Evolutionary conservation across 1,140 invertebrate genomes (phyloP), one percentile per base, ranked within the genome.

Genomic region (Harlomillsia oculata): DNA sequence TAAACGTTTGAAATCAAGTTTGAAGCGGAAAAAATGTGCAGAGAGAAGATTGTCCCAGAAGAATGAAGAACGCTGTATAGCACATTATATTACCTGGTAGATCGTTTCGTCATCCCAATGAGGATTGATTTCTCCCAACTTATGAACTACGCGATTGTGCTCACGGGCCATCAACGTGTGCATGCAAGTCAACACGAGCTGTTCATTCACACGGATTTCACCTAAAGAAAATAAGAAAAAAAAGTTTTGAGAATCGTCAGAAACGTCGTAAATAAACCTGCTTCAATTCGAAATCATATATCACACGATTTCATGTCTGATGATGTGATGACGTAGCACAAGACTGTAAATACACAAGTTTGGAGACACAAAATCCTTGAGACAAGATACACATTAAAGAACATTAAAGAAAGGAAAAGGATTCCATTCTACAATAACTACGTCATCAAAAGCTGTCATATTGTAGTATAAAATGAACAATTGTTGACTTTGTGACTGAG

Each of bases 91-190:
- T 46, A 76, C 75, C 68, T 96, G 90, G 76, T 86, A 98, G 1
- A 97, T 69, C 0, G 82, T 92, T 73, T 96, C 91, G 68, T 96
- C 91, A 67, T 93, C 86, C 91, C 91, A 95, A 67, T 94, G 89
- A 2, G 89, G 88, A 74, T 96, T 96, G 9, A 94, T 78, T 45
- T 79, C 74, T 0, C 80, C 77, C 29, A 95, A 70, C 21, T 75
- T 83, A 46, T 80, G 80, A 1, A 89, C 89, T 2, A 90, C 72
- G 52, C 88, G 76, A 69, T 95, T 95, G 69, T 95, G 89, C 69
- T 90, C 86, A 30, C 87, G 73, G 0, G 86, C 87, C 81, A 91
- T 84, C 1, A 95, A 69, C 0, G 89, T 92, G 71, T 93, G 89
- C 82, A 92, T 88, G 59, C 87, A 89, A 1, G 88, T 84, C 18